Percentiles rank a stretch among this genome's conserved stretches.
Conservation (phyloP, 2,113 vertebrate species). For the Cavia porcellus region DNA sequence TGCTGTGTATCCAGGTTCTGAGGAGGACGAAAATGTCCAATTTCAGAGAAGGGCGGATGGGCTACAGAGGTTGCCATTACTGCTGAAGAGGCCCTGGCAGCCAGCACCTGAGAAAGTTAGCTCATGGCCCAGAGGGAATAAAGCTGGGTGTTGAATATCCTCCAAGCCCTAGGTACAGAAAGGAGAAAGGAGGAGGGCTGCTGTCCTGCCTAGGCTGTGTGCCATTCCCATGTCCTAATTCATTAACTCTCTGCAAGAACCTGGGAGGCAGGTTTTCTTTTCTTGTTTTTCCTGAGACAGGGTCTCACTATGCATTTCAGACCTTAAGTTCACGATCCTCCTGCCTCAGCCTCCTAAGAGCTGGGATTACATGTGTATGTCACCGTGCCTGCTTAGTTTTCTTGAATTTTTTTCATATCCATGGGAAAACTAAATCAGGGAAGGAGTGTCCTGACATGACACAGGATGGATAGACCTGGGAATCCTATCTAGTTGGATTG, state of each 20-base stretch:
- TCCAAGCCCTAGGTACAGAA: background rate
- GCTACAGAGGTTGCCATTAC: background rate
- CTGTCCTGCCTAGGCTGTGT: background rate
- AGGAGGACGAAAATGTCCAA: background rate
- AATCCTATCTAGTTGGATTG: background rate
- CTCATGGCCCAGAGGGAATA: background rate
- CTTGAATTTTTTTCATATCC: background rate
- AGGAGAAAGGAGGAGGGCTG: background rate
- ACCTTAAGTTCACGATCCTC: background rate
- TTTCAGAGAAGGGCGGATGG: background rate
- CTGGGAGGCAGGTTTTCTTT: background rate
- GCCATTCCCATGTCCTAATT: background rate
- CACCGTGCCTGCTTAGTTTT: background rate
- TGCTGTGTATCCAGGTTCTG: background rate
- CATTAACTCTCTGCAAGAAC: background rate
- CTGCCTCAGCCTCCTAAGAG: background rate
- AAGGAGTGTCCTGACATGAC: background rate
- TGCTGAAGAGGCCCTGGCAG: background rate
- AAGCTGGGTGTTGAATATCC: background rate
- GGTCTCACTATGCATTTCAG: background rate
- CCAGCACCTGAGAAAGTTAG: background rate
- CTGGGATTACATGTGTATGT: background rate
- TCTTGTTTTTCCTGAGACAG: background rate
- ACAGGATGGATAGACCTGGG: background rate
- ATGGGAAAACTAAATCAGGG: background rate